Conservation (phyloP, 2,797 vertebrate species). For the Peromyscus nudipes region DNA sequence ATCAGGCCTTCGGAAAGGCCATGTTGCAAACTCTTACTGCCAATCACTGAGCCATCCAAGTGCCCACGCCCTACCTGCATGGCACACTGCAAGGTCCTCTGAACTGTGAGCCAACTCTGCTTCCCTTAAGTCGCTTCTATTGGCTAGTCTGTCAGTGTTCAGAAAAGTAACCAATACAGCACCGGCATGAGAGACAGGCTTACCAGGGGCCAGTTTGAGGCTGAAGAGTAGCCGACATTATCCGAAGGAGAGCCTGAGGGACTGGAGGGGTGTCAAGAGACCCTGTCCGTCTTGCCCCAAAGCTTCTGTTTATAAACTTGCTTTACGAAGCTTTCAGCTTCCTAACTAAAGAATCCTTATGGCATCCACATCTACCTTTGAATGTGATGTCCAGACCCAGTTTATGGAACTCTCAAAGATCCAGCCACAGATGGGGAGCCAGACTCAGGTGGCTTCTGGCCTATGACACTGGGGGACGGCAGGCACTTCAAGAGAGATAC, state of each 20-base stretch:
- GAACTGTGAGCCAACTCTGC: not conserved
- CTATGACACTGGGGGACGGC: not conserved
- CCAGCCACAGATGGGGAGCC: not conserved
- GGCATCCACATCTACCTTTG: not conserved
- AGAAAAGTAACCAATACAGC: not conserved
- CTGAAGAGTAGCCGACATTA: not conserved
- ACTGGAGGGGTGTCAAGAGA: not conserved
- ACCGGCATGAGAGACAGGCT: not conserved
- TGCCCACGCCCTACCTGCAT: not conserved
- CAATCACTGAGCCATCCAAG: not conserved
- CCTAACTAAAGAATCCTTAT: not conserved
- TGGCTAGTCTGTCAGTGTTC: not conserved
- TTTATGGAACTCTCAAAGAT: not conserved
- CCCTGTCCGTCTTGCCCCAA: not conserved
- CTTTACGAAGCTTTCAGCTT: not conserved
- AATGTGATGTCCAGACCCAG: not conserved
- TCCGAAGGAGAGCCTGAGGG: not conserved
- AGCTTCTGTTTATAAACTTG: not conserved
- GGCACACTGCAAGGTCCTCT: not conserved
- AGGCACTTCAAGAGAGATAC: not conserved
- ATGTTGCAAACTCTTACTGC: not conserved
- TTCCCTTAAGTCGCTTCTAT: not conserved
- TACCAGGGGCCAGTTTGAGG: not conserved
- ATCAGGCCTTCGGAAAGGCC: not conserved
- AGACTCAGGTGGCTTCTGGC: not conserved